Base-by-base conservation (phyloP, 2,113 vertebrate species). In the Tursiops truncatus region DNA sequence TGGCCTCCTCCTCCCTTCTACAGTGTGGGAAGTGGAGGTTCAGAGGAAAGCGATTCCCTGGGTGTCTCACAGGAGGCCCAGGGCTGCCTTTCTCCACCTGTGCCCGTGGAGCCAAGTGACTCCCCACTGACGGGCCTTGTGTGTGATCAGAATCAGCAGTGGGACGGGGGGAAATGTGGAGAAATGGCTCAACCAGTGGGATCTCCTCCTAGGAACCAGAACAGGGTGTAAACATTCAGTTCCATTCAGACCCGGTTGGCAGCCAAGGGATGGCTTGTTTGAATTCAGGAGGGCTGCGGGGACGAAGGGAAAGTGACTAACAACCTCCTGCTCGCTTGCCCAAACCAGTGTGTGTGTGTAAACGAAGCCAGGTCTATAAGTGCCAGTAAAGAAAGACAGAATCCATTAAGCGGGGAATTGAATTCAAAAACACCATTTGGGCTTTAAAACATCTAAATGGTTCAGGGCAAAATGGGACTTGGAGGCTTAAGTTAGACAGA, bases 381-480 rank as follows among this genome's bases (percentile, higher is more conserved):
- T 38, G 36, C 81, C 82, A 47, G 28, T 38, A 68, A 91, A 90
- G 89, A 81, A 88, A 44, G 56, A 47, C 89, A 68, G 65, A 71
- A 62, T 8, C 12, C 65, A 67, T 62, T 47, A 41, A 74, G 25
- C n/a, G 31, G 50, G 63, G 70, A 26, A 88, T n/a, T 82, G 65
- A 88, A 81, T 80, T 97, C 14, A 71, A 89, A 95, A 95, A 60
- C 53, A 41, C 92, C n/a, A 58, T 79, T 89, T 73, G 77, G 47
- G 50, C 80, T 96, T 97, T 56, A 74, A 87, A 90, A 86, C n/a
- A 89, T 82, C 50, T 80, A n/a, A 71, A 67, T 73, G 56, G 47
- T 89, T 91, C 73, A 68, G 36, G 38, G 74, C 36, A 94, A 96
- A 91, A 33, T 93, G 70, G 28, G 38, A 38, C 77, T 63, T 77